Percentiles rank a stretch among this genome's conserved stretches.
Conservation (phyloP, 2,113 vertebrate genomes). For the Anthoscopus minutus region DNA sequence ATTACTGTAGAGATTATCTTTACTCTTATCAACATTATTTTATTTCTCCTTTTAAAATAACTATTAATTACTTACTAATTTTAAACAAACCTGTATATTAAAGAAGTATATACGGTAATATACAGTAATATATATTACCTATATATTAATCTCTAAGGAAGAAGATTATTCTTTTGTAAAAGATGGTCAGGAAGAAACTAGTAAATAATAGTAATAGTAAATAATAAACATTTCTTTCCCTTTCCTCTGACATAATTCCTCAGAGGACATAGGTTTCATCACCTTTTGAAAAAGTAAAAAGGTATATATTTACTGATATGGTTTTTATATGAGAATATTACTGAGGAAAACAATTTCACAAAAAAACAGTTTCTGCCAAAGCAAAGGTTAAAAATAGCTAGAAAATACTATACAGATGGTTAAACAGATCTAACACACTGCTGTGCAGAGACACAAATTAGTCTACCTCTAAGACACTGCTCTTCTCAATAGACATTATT, state of each 20-base stretch:
- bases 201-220: not conserved
- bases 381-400: conserved; percentile 31
- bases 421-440: conserved; percentile 1
- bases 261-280: not conserved
- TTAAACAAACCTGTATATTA: not conserved
- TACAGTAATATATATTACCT: not conserved
- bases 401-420: conserved; percentile 33
- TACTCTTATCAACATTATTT: not conserved
- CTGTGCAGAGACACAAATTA: not conserved
- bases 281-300: not conserved
- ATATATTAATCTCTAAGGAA: not conserved
- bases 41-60: not conserved
- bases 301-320: not conserved
- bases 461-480: not conserved
- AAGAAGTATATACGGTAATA: not conserved
- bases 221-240: not conserved
- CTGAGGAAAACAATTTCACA: not conserved
- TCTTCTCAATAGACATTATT: not conserved
- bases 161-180: not conserved
- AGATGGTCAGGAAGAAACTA: not conserved
- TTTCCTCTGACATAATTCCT: not conserved
- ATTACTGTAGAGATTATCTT: not conserved
- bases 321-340: not conserved
- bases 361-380: not conserved
- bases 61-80: not conserved